phyloP scores from a whole-genome alignment of 2,113 vertebrate species.

The Syngnathus floridae region DNA sequence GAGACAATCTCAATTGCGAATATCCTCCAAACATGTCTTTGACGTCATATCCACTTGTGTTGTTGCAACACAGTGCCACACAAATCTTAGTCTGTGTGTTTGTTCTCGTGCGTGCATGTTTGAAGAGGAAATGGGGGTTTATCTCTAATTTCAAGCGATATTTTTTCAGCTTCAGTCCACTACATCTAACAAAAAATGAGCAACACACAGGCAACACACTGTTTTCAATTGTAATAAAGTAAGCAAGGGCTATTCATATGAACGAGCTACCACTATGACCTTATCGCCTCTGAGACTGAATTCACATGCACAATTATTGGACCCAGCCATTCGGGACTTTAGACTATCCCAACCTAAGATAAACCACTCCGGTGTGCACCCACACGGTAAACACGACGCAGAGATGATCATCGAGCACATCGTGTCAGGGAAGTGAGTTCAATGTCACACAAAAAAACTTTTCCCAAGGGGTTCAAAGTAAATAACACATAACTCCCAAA shows the following conservation, averaged over 20 bases:
- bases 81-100: not conserved
- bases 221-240: not conserved
- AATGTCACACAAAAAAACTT: slow-evolving; percentile 54
- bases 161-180: slow-evolving; percentile 41
- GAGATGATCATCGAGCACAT: slow-evolving; percentile 28
- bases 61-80: slow-evolving; percentile 7
- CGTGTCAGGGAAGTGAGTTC: slow-evolving; percentile 23
- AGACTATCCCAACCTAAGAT: slow-evolving; percentile 22
- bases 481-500: not conserved
- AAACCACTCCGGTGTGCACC: slow-evolving; percentile 37
- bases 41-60: not conserved
- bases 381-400: slow-evolving; percentile 28
- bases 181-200: not conserved
- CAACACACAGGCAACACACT: not conserved
- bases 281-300: not conserved
- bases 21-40: slow-evolving; percentile 6
- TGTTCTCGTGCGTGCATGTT: slow-evolving; percentile 1
- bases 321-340: slow-evolving; percentile 11
- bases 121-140: slow-evolving; percentile 45
- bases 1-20: slow-evolving; percentile 27
- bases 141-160: slow-evolving; percentile 34
- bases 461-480: slow-evolving; percentile 34
- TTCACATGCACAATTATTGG: not conserved
- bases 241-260: not conserved
- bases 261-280: not conserved